Evolutionary conservation across 2,888 invertebrate species (phyloP).

Genomic region (Phytoseiulus persimilis): DNA sequence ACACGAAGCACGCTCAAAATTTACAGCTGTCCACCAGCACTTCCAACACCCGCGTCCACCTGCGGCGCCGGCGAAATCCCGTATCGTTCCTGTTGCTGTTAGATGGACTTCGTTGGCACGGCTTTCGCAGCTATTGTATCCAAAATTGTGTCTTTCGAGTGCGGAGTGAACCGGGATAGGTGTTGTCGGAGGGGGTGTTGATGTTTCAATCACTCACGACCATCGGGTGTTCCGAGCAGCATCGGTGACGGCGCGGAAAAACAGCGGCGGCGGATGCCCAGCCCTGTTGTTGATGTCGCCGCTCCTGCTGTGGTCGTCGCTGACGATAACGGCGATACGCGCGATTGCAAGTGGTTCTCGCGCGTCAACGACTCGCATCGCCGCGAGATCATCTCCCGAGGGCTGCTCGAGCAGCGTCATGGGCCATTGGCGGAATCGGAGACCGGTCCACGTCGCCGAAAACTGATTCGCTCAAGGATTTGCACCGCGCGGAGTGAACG

Average conservation of each 20-base stretch:
- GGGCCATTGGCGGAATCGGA: neutral
- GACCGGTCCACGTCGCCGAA: neutral
- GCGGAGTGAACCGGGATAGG: neutral
- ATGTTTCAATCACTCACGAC: neutral
- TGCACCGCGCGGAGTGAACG: neutral
- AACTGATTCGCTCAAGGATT: neutral
- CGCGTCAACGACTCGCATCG: slow-evolving; percentile 5
- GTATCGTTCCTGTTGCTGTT: neutral
- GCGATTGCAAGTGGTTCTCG: neutral
- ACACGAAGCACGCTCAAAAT: neutral
- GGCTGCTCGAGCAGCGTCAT: neutral
- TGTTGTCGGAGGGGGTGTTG: neutral
- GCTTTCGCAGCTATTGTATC: neutral
- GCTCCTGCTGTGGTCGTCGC: neutral
- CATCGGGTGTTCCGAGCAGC: neutral
- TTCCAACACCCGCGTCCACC: neutral
- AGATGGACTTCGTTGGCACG: neutral
- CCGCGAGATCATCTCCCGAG: neutral
- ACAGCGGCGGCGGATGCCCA: neutral
- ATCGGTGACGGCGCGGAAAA: neutral
- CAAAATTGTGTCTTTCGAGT: neutral
- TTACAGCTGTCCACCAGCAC: neutral
- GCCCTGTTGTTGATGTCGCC: neutral
- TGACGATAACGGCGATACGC: neutral
- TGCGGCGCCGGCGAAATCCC: neutral